Percentiles rank a stretch among this genome's conserved stretches.
phyloP scores from a whole-genome alignment of 2,888 invertebrate species.

The Syrista parreyssii region DNA sequence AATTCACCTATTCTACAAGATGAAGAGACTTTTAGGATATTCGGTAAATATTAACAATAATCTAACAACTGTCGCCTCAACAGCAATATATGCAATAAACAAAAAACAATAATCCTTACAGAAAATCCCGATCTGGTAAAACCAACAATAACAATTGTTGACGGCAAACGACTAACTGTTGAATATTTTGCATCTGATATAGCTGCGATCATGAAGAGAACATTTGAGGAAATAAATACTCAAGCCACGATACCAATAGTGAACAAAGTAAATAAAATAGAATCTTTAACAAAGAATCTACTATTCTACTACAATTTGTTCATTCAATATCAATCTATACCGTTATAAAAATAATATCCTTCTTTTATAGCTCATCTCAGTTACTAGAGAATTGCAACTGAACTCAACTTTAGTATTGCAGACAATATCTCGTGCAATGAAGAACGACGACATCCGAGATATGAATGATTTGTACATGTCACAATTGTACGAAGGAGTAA shows the following conservation, averaged over 20 bases:
- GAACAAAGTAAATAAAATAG: constrained; percentile 51
- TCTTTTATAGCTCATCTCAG: constrained; percentile 50
- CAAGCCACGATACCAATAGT: constrained; percentile 47
- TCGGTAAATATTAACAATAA: constrained; percentile 40
- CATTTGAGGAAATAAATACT: constrained; percentile 51
- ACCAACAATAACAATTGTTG: constrained; percentile 52
- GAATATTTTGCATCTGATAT: constrained; percentile 55
- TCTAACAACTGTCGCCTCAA: not conserved
- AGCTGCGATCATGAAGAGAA: constrained; percentile 48
- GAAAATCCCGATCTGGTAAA: constrained; percentile 62
- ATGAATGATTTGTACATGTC: constrained; percentile 63
- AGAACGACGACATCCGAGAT: constrained; percentile 61
- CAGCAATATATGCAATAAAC: not conserved
- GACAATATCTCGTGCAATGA: constrained; percentile 56
- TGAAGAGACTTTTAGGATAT: constrained; percentile 56
- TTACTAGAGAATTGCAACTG: constrained; percentile 54
- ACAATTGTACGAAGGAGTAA: constrained; percentile 48
- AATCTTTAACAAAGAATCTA: not conserved
- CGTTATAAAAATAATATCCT: not conserved
- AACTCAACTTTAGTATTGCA: constrained; percentile 51
- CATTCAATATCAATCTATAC: not conserved
- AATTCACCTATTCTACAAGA: constrained; percentile 61
- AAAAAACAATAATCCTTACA: constrained; percentile 27
- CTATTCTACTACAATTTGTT: not conserved
- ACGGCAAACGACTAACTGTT: constrained; percentile 49